These are phyloP conservation scores for Lonchura striata DNA, from an alignment of 2,113 vertebrate genomes.

Conservation along the genomic window DNA sequence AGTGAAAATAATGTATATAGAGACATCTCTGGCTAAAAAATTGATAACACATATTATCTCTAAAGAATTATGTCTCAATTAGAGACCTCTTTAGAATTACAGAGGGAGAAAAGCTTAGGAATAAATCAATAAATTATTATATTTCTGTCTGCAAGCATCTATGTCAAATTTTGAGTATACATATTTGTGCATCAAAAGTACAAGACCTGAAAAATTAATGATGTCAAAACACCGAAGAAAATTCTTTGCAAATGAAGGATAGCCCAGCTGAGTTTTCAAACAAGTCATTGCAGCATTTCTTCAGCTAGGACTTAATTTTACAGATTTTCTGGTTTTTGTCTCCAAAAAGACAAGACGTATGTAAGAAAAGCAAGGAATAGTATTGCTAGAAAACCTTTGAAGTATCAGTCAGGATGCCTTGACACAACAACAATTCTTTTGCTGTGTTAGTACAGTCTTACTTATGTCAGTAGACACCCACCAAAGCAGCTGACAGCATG, in stretches of 20 bases:
- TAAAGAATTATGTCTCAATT: neutral
- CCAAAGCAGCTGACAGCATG: neutral
- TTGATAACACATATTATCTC: neutral
- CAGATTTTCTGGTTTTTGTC: neutral
- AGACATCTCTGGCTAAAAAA: neutral
- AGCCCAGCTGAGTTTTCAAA: neutral
- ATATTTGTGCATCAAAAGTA: neutral
- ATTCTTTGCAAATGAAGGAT: neutral
- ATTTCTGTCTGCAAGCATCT: neutral
- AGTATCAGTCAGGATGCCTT: neutral
- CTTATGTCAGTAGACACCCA: neutral
- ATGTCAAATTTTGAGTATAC: neutral
- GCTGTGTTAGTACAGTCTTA: neutral
- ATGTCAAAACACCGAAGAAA: neutral
- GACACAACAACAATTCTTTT: neutral
- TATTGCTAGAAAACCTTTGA: neutral
- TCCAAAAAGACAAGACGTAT: neutral
- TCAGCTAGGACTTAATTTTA: neutral
- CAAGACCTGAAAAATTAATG: neutral
- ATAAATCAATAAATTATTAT: neutral
- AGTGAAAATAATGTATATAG: neutral
- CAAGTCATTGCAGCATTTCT: constrained; percentile 14
- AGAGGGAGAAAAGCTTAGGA: neutral
- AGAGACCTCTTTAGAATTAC: neutral
- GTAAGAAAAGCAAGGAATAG: neutral